A percentile compares a stretch with the other conserved stretches of the same genome.
Conservation (phyloP, 1,140 invertebrate species). For the Eurytemora carolleeae region DNA sequence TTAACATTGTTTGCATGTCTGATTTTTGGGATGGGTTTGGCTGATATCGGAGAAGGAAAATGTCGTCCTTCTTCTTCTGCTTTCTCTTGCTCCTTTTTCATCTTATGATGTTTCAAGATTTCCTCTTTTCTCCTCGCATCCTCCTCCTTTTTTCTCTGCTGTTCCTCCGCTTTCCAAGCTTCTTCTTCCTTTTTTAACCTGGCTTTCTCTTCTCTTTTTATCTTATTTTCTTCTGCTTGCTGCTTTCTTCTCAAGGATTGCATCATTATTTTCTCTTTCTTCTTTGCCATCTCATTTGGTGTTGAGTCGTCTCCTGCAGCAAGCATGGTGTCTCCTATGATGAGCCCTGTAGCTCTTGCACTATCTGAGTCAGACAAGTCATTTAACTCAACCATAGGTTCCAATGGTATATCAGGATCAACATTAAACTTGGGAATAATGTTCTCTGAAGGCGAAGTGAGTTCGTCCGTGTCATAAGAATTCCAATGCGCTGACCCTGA, state of each 20-base stretch:
- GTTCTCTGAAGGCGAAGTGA: background rate
- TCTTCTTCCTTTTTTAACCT: constrained; percentile 52
- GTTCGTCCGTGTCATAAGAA: background rate
- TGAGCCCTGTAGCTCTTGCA: background rate
- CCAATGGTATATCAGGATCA: constrained; percentile 3
- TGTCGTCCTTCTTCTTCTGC: constrained; percentile 42
- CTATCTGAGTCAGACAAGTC: background rate
- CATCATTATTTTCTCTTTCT: constrained; percentile 21
- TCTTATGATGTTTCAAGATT: constrained; percentile 81
- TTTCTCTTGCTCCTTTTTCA: constrained; percentile 82
- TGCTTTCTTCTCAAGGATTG: constrained; percentile 20
- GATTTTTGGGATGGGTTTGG: constrained; percentile 22
- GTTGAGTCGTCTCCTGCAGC: background rate
- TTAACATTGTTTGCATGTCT: constrained; percentile 15
- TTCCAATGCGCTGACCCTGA: background rate
- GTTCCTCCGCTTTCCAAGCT: constrained; percentile 62
- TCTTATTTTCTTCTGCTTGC: constrained; percentile 61
- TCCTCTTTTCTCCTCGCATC: constrained; percentile 59
- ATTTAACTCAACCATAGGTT: background rate
- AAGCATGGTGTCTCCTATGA: constrained; percentile 4
- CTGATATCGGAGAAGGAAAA: constrained; percentile 22
- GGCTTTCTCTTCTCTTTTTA: constrained; percentile 50
- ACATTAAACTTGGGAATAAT: constrained; percentile 5
- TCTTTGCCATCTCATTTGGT: constrained; percentile 20
- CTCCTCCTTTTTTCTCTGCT: constrained; percentile 65